Evolutionary conservation across 2,888 invertebrate genomes (phyloP).

Genomic region (Lacanobia wlatinum): DNA sequence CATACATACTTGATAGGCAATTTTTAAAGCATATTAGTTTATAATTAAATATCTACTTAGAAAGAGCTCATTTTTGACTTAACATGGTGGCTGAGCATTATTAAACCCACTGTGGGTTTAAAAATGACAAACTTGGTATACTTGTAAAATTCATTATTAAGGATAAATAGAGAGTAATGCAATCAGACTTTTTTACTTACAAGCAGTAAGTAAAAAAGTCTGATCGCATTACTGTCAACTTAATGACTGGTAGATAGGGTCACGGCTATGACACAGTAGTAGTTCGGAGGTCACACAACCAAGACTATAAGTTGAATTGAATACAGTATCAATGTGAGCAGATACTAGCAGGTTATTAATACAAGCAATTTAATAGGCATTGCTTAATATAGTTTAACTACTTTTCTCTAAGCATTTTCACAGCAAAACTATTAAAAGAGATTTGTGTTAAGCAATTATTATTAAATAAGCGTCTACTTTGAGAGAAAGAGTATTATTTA

Average conservation of each 20-base stretch:
- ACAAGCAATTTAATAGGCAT: not conserved
- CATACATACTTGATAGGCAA: no score
- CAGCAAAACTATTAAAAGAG: not conserved
- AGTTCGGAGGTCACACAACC: not conserved
- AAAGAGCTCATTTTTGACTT: no score
- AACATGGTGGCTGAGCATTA: no score
- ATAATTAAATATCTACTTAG: no score
- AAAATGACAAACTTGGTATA: no score
- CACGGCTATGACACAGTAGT: not conserved
- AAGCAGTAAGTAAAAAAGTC: no score
- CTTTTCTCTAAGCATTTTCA: not conserved
- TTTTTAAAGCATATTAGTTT: no score
- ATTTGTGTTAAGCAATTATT: not conserved
- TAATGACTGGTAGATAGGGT: not conserved
- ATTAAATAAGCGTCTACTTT: not conserved
- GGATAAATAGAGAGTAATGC: not conserved
- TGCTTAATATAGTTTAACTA: not conserved
- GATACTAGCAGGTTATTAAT: constrained; percentile 10
- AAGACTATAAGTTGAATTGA: constrained; percentile 5
- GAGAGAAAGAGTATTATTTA: not conserved
- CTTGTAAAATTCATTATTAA: no score
- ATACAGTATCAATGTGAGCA: constrained; percentile 15
- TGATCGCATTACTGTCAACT: no score
- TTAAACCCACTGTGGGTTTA: no score
- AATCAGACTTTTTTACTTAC: not conserved